A percentile compares a stretch with the other conserved stretches of the same genome.
Conservation (phyloP, 2,888 invertebrate species). For the Boloria selene region DNA sequence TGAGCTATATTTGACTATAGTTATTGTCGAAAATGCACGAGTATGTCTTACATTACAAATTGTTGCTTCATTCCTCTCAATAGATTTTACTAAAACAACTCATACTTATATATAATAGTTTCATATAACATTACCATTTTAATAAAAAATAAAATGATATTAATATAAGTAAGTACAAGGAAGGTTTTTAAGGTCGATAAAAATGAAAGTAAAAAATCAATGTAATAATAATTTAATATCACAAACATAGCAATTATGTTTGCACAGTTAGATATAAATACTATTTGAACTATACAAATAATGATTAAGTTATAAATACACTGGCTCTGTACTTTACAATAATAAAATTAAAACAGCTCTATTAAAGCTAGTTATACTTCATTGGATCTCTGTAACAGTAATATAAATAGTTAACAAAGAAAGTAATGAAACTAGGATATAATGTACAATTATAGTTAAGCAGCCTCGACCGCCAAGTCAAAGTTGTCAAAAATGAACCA, state of each 20-base stretch:
- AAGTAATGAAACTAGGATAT: conserved; percentile 67
- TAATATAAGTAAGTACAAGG: conserved; percentile 21
- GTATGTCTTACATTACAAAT: too few relatives aligned
- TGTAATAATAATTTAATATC: conserved; percentile 79
- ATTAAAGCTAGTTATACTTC: conserved; percentile 77
- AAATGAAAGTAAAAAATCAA: conserved; percentile 51
- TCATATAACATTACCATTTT: too few relatives aligned
- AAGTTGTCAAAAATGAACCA: conserved; percentile 42
- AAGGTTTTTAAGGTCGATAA: conserved; percentile 40
- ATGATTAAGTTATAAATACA: conserved; percentile 80
- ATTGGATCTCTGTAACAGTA: conserved; percentile 75
- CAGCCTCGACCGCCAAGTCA: conserved; percentile 52
- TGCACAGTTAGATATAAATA: conserved; percentile 70
- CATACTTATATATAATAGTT: too few relatives aligned
- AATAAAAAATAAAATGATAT: conserved; percentile 2
- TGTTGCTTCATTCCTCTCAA: too few relatives aligned
- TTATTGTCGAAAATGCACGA: neutral
- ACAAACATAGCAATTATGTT: conserved; percentile 73
- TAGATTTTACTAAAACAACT: too few relatives aligned
- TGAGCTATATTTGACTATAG: neutral
- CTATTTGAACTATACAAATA: conserved; percentile 81
- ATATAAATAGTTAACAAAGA: conserved; percentile 82
- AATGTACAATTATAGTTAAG: conserved; percentile 64
- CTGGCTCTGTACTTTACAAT: conserved; percentile 79
- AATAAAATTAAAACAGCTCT: conserved; percentile 75